These are phyloP conservation scores for Microvelia longipes DNA, from an alignment of 1,140 invertebrate genomes.

Conservation along the genomic window DNA sequence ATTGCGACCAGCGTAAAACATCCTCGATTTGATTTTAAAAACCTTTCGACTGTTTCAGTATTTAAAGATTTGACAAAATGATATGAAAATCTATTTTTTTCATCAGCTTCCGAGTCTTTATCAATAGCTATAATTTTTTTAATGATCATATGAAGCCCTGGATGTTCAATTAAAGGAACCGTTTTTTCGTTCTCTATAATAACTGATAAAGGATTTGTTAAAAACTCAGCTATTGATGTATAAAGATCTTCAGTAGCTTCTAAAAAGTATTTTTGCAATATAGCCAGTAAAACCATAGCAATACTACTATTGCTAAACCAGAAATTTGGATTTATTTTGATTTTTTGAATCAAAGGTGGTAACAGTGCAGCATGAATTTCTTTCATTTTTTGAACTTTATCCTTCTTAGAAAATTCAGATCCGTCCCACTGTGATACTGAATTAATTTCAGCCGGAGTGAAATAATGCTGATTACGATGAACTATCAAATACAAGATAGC, in stretches of 20 bases:
- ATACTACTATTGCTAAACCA: conserved; percentile 54
- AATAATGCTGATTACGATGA: conserved; percentile 53
- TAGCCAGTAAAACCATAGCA: conserved; percentile 50
- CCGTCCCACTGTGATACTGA: conserved; percentile 56
- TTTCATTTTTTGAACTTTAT: conserved; percentile 45
- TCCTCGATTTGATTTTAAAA: conserved; percentile 6
- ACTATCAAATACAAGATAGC: conserved; percentile 69
- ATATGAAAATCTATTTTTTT: neutral
- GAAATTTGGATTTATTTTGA: conserved; percentile 41
- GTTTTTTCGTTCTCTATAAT: conserved; percentile 24
- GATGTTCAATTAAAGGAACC: conserved; percentile 50
- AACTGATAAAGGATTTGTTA: conserved; percentile 32
- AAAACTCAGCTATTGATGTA: conserved; percentile 31
- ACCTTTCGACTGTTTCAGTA: conserved; percentile 5
- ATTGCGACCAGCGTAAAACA: conserved; percentile 9
- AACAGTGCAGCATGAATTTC: conserved; percentile 40
- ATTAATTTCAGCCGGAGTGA: conserved; percentile 54
- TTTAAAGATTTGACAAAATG: neutral
- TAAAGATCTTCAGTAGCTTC: conserved; percentile 29
- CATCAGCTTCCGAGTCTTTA: conserved; percentile 22
- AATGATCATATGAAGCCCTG: conserved; percentile 59
- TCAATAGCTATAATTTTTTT: conserved; percentile 63
- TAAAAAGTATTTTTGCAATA: conserved; percentile 38
- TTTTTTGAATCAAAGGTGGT: conserved; percentile 37
- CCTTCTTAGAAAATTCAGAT: conserved; percentile 48